These are phyloP conservation scores for Pseudomyrmex flavicornis DNA, from an alignment of 1,140 invertebrate genomes.

Conservation along the genomic window DNA sequence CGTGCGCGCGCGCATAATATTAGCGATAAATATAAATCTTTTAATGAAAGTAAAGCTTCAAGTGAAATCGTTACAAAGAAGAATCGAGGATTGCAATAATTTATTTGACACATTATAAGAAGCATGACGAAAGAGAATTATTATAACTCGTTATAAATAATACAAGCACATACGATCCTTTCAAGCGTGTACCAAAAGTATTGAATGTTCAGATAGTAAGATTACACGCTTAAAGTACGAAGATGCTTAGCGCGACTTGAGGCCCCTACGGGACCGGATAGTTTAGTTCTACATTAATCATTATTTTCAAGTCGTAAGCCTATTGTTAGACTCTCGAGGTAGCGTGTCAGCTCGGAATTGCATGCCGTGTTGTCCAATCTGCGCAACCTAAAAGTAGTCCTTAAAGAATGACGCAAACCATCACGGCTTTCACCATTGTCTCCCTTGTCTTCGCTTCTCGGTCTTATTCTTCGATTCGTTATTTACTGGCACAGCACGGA, in stretches of 20 bases:
- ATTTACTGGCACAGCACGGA: neutral
- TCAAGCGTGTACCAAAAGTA: neutral
- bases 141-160: conserved; percentile 16
- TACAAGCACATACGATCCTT: conserved; percentile 7
- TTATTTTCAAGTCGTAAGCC: conserved; percentile 51
- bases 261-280: neutral
- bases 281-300: conserved; percentile 39
- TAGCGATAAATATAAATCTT: conserved; percentile 30
- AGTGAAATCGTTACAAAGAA: conserved; percentile 17
- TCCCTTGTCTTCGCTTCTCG: neutral
- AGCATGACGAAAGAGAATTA: conserved; percentile 3
- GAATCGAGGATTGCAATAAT: conserved; percentile 43
- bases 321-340: conserved; percentile 70
- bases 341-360: conserved; percentile 64
- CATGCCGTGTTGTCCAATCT: conserved; percentile 15
- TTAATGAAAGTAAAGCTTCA: conserved; percentile 25
- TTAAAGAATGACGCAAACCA: conserved; percentile 37
- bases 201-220: neutral
- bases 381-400: conserved; percentile 44
- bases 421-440: conserved; percentile 37
- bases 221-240: conserved; percentile 3
- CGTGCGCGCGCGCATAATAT: neutral
- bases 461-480: neutral
- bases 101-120: conserved; percentile 44
- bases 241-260: neutral